Base-by-base conservation (phyloP, 2,797 vertebrate species). In the Gymnothorax javanicus region DNA sequence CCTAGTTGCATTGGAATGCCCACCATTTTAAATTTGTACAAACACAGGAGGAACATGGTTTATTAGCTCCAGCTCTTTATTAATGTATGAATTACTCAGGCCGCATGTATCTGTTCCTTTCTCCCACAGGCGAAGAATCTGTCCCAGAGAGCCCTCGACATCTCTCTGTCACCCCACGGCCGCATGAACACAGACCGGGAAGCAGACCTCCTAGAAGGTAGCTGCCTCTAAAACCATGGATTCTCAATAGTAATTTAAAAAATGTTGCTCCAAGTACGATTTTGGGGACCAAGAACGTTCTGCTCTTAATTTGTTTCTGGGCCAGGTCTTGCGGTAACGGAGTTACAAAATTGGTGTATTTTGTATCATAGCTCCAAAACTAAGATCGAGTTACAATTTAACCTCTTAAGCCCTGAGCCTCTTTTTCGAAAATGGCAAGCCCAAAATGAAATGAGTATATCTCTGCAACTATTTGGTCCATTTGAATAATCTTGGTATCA, bases 191-290 rank as follows among this genome's bases (percentile, higher is more conserved):
- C 86, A 54, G 57, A 62, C 82, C 67, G 52, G 69, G 82, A 87
- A 23, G 69, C 82, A 23, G 86, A 87, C 77, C 86, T 84, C 82
- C 86, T 87, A 54, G 86, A 84, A 84, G 86, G 86, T 87, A 84
- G 12, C 64, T 2, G 13, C 73, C 17, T 43, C 33, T 1, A 20
- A 50, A 43, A 52, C 73, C 13, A 0, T 17, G 17, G 15, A 13
- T 15, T 77, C 33, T 77, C 33, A 50, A 50, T 20, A 50, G 50
- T 0, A 15, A 5, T 50, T 50, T 43, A 52, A 20, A 12, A 77
- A 17, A 75, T 9, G 43, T 33, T 25, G 64, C n/a, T 25, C 9
- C 69, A 71, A 7, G 59, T 17, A 64, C 60, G 23, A 64, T 64
- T 13, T 17, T 17, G 60, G 60, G 60, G 60, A 15, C 60, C 60